Evolutionary conservation across 2,888 invertebrate species (phyloP), one percentile per base, ranked within the genome.

Genomic region (Pelosia muscerda): DNA sequence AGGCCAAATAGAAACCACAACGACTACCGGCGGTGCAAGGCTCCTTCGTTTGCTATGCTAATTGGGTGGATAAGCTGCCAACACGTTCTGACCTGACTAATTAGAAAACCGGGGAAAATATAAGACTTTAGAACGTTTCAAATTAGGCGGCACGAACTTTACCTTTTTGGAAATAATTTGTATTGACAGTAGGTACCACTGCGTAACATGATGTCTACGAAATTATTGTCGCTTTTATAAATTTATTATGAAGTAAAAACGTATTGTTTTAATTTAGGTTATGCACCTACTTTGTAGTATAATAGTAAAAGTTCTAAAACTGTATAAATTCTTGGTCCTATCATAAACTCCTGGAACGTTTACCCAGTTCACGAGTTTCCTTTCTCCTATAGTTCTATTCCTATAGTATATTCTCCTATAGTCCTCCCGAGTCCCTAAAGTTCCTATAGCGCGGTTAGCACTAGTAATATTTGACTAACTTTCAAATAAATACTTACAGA

Each of bases 11-110:
- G 77, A 84, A 89, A 86, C 88, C 86, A 74, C 86, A 80, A 74
- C 72, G 75, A 76, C 81, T 78, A 82, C 84, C 80, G 75, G 82
- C 77, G 67, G 76, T 78, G 83, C 78, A 81, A 87, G 84, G 84
- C 85, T 84, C 83, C 86, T 87, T 86, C 86, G 86, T 88, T 90
- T 86, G 86, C 88, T 86, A 90, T 89, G 88, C 89, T 91, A 90
- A 91, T 90, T 90, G 86, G 87, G 75, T 76, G 87, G 86, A 86
- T 90, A 86, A 90, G 85, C 86, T 84, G 84, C 86, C 84, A 88
- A 83, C 87, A 84, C 82, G 78, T 82, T 79, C 74, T 75, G 69
- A 78, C 81, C 78, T 79, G 78, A 78, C 79, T 87, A 87, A 88
- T 88, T 88, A 89, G 84, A 85, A 81, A 84, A 75, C 81, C 72